Base-by-base conservation (phyloP, 1,140 invertebrate genomes). In the Orchestia grillus region DNA sequence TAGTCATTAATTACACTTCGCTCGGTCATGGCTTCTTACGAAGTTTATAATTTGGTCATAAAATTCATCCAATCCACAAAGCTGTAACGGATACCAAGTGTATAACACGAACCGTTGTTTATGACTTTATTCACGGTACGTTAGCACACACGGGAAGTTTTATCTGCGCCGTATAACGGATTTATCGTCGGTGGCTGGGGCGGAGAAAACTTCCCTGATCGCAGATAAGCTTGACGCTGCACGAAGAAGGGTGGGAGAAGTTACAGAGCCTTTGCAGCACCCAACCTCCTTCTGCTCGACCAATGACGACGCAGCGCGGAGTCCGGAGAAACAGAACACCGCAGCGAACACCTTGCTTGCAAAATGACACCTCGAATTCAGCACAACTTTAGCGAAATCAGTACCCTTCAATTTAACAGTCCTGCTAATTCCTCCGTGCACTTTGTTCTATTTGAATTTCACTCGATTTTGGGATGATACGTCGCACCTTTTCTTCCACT, bases 151-250 rank as follows among this genome's bases (percentile, higher is more conserved):
- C 62, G 11, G 28, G 62, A n/a, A 8, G 62, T 77, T 19, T 77
- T 77, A 90, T 90, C 88, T 42, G 4, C 43, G 88, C 41, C 4
- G 41, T 41, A 90, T 90, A 44, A 42, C 88, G n/a, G 88, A 90
- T 90, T 90, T 90, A 90, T 90, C 43, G 43, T 90, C 88, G 88
- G 88, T 90, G 88, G 88, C 88, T 44, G 43, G 28, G 42, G 41
- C n/a, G 43, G 88, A 90, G 88, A 90, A 90, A 90, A 90, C 88
- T 41, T 43, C 88, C 88, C n/a, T 19, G 88, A 90, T 90, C n/a
- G 88, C 41, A 41, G 88, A 90, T 90, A 90, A 90, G 88, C 36
- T 42, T 41, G 88, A 3, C 88, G 88, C 42, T 90, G 88, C 88
- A 90, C 88, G 88, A 42, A 41, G 41, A 90, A 42, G 88, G 28